Conservation (phyloP, 2,113 vertebrate genomes). For the Illadopsis cleaveri region DNA sequence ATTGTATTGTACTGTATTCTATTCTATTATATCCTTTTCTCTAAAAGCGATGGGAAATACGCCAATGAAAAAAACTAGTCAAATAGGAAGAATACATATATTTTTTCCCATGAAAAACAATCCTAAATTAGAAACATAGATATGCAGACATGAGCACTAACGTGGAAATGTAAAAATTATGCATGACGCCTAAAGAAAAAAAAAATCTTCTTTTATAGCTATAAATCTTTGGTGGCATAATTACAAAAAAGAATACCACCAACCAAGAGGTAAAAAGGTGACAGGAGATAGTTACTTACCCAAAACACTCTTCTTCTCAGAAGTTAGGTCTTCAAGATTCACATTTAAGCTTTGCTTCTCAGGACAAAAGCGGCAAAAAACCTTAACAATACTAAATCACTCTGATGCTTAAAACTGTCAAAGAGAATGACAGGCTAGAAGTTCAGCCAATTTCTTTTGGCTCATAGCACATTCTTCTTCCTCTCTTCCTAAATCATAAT, state of each 20-base stretch:
- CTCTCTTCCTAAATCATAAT: not conserved
- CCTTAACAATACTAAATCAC: constrained; percentile 24
- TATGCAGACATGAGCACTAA: not conserved
- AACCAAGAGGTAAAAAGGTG: not conserved
- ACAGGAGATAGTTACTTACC: not conserved
- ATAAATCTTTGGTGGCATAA: not conserved
- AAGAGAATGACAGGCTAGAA: not conserved
- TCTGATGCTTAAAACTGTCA: constrained; percentile 9
- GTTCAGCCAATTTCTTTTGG: not conserved
- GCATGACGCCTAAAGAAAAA: not conserved
- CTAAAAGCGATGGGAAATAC: not conserved
- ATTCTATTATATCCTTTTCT: not conserved
- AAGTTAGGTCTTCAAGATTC: constrained; percentile 9
- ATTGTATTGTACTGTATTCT: too few species aligned
- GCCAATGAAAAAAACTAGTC: not conserved
- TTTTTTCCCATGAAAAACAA: not conserved
- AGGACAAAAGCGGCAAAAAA: constrained; percentile 10
- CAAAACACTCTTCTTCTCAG: not conserved
- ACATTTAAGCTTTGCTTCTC: constrained; percentile 27
- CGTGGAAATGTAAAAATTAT: not conserved
- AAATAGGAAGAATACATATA: not conserved
- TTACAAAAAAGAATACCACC: not conserved
- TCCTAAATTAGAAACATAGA: not conserved
- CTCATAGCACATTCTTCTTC: not conserved
- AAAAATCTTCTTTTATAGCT: not conserved